Percentiles rank a stretch among this genome's conserved stretches.
These are phyloP conservation scores for Phoebastria nigripes DNA, from an alignment of 2,797 vertebrate genomes.

Conservation along the genomic window DNA sequence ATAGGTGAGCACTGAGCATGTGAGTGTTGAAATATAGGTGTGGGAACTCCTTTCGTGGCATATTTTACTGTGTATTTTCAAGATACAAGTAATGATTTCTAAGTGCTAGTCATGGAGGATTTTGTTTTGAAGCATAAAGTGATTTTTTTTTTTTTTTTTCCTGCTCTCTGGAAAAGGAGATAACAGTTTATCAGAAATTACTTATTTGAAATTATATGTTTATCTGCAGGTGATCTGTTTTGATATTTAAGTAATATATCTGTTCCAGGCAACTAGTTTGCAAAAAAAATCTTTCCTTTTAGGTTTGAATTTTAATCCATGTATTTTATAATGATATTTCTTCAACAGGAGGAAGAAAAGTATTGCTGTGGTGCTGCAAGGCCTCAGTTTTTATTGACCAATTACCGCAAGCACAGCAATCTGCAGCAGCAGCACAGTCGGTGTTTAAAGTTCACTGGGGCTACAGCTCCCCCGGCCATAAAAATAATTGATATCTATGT, in stretches of 20 bases:
- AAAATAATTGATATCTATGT: background rate
- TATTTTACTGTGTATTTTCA: background rate
- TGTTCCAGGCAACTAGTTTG: background rate
- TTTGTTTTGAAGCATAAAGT: background rate
- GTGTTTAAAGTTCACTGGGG: conserved; percentile 35
- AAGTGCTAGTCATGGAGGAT: background rate
- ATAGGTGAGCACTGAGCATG: background rate
- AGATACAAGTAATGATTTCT: background rate
- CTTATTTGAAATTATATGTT: background rate
- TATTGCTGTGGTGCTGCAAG: background rate
- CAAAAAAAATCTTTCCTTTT: background rate
- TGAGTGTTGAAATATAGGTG: background rate
- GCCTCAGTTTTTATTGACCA: conserved; percentile 18
- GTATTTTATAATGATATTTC: background rate
- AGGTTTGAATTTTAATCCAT: background rate
- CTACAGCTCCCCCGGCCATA: background rate
- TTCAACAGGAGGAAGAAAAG: background rate
- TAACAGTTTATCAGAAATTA: background rate
- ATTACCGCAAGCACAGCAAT: background rate
- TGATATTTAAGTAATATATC: background rate
- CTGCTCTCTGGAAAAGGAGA: background rate
- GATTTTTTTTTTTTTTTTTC: too few relatives aligned
- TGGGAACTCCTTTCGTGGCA: background rate
- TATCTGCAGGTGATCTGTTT: background rate
- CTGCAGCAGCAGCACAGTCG: background rate